A percentile compares a stretch with the other conserved stretches of the same genome.
Conservation (phyloP, 2,797 vertebrate genomes). For the Pseudochirops corinnae region DNA sequence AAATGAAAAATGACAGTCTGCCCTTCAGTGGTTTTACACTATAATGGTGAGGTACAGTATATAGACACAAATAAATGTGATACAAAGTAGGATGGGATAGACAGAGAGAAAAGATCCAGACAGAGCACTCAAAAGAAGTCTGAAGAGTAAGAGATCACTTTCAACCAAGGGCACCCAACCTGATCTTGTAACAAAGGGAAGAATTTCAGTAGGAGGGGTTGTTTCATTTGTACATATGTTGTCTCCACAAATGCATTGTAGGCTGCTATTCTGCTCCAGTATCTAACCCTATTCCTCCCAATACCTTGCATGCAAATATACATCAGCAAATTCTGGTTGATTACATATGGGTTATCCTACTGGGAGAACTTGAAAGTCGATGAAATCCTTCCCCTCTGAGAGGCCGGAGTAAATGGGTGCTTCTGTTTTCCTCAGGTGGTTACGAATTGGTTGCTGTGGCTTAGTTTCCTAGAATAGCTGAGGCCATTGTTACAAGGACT, state of each 20-base stretch:
- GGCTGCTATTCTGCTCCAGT: background rate
- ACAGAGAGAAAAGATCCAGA: background rate
- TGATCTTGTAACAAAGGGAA: background rate
- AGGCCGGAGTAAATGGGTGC: background rate
- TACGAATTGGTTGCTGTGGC: background rate
- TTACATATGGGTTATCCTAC: background rate
- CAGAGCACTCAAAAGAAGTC: background rate
- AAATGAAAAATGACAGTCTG: background rate
- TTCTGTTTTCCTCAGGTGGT: background rate
- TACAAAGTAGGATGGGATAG: background rate
- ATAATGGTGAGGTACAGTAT: background rate
- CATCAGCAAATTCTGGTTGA: background rate
- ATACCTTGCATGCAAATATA: background rate
- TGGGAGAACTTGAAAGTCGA: background rate
- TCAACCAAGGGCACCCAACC: background rate
- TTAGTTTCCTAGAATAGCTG: background rate
- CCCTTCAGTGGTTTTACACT: background rate
- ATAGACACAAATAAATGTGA: background rate
- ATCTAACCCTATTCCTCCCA: background rate
- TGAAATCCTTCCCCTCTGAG: background rate
- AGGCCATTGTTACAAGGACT: constrained; percentile 12
- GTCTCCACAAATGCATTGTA: background rate
- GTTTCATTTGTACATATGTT: background rate
- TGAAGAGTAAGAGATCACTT: background rate
- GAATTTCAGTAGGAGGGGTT: background rate